Percentiles rank a stretch among this genome's conserved stretches.
These are phyloP conservation scores for Corythoichthys intestinalis DNA, from an alignment of 2,113 vertebrate genomes.

Conservation along the genomic window DNA sequence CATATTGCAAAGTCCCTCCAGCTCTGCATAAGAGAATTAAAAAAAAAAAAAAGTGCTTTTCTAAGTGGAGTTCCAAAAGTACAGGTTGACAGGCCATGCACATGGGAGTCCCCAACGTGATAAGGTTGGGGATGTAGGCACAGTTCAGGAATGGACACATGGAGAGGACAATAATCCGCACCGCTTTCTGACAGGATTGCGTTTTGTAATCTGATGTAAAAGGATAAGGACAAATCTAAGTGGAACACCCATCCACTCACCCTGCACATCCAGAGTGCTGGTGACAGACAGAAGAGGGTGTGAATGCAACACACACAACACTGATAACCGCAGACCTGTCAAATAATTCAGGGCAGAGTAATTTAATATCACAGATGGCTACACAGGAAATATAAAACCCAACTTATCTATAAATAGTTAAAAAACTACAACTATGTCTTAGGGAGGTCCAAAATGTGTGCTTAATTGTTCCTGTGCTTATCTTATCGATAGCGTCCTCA, in stretches of 20 bases:
- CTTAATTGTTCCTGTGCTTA: slow-evolving; percentile 35
- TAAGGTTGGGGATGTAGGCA: slow-evolving; percentile 29
- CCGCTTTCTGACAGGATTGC: slow-evolving; percentile 15
- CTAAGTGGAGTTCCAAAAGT: slow-evolving; percentile 16
- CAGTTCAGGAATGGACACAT: slow-evolving; percentile 24
- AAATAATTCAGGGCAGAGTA: slow-evolving; percentile 44
- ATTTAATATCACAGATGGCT: slow-evolving; percentile 63
- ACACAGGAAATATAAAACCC: slow-evolving; percentile 43
- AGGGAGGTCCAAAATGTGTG: slow-evolving; percentile 6
- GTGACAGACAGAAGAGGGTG: slow-evolving; percentile 18
- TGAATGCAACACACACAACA: slow-evolving; percentile 33
- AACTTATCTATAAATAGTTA: slow-evolving; percentile 43
- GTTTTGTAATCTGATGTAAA: slow-evolving; percentile 42
- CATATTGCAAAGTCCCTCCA: slow-evolving; percentile 14
- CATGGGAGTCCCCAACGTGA: slow-evolving; percentile 12
- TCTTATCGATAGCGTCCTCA: slow-evolving; percentile 10
- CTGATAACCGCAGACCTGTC: slow-evolving; percentile 42
- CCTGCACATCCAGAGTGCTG: slow-evolving; percentile 33
- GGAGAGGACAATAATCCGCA: slow-evolving; percentile 37
- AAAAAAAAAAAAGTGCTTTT: slow-evolving; percentile 19
- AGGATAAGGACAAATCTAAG: slow-evolving; percentile 40
- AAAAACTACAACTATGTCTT: slow-evolving; percentile 26
- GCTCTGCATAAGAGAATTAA: background rate
- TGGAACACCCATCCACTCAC: slow-evolving; percentile 41
- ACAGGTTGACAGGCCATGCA: slow-evolving; percentile 10